Conservation (phyloP, 2,113 vertebrate species). For the Cynocephalus volans region DNA sequence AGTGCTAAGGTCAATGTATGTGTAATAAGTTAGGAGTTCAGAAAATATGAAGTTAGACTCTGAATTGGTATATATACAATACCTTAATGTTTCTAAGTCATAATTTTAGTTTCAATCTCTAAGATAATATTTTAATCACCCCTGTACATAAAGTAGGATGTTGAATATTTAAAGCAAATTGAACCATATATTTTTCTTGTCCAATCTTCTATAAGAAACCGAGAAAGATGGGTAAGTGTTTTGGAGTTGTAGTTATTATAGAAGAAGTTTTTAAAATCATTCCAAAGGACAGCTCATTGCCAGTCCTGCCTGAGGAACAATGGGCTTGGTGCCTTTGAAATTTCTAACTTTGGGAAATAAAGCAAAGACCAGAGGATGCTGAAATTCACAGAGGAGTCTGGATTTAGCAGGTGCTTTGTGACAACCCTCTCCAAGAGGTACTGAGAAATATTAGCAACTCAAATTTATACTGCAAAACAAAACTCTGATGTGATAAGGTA, state of each 20-base stretch:
- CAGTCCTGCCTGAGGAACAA: accelerated
- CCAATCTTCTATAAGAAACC: background rate
- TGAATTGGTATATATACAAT: background rate
- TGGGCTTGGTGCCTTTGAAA: accelerated
- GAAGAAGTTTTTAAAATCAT: background rate
- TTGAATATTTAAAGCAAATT: background rate
- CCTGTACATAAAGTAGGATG: background rate
- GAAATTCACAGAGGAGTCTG: accelerated
- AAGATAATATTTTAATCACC: background rate
- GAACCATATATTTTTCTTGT: background rate
- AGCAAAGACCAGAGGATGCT: accelerated
- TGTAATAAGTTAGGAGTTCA: background rate
- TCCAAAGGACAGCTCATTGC: background rate
- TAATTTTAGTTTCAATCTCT: background rate
- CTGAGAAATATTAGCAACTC: background rate
- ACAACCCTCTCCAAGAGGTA: accelerated
- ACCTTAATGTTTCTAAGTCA: background rate
- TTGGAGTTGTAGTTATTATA: accelerated
- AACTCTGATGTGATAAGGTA: background rate
- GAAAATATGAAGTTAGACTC: background rate
- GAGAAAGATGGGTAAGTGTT: accelerated
- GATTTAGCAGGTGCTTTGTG: accelerated
- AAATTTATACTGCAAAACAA: background rate
- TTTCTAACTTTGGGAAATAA: background rate
- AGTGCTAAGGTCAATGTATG: background rate